phyloP scores from a whole-genome alignment of 2,888 invertebrate genomes.

The Rotaria magnacalcarata region DNA sequence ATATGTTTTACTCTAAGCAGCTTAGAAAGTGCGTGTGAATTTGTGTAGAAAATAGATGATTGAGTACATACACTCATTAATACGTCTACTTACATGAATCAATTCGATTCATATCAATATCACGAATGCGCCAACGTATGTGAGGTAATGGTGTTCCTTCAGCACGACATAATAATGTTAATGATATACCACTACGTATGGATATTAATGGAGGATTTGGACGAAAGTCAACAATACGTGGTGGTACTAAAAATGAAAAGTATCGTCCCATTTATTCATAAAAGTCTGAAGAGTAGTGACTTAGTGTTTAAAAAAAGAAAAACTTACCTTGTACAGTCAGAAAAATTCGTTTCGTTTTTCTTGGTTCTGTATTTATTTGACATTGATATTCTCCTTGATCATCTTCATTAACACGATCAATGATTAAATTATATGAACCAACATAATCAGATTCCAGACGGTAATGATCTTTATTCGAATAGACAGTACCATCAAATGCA shows the following conservation, averaged over 20 bases:
- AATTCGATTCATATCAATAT: not conserved
- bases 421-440: conserved; percentile 32
- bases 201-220: not conserved
- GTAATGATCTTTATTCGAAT: conserved; percentile 35
- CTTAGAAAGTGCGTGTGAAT: conserved; percentile 12
- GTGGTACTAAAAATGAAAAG: conserved; percentile 1
- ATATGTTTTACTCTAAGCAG: not conserved
- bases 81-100: conserved; percentile 1
- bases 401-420: conserved; percentile 32
- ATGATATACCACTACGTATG: not conserved
- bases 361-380: conserved; percentile 28
- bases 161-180: conserved; percentile 11
- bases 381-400: conserved; percentile 36
- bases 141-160: conserved; percentile 19
- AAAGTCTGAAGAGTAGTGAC: no score
- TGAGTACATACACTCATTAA: not conserved
- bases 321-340: conserved; percentile 9
- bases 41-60: not conserved
- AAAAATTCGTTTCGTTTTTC: conserved; percentile 27
- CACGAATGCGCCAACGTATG: conserved; percentile 30
- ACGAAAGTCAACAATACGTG: conserved; percentile 34
- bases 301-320: no score
- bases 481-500: conserved; percentile 23
- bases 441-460: conserved; percentile 27
- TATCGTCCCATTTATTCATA: no score